Evolutionary conservation across 2,113 vertebrate genomes (phyloP), one percentile per base, ranked within the genome.

Genomic region (Prolemur simus): DNA sequence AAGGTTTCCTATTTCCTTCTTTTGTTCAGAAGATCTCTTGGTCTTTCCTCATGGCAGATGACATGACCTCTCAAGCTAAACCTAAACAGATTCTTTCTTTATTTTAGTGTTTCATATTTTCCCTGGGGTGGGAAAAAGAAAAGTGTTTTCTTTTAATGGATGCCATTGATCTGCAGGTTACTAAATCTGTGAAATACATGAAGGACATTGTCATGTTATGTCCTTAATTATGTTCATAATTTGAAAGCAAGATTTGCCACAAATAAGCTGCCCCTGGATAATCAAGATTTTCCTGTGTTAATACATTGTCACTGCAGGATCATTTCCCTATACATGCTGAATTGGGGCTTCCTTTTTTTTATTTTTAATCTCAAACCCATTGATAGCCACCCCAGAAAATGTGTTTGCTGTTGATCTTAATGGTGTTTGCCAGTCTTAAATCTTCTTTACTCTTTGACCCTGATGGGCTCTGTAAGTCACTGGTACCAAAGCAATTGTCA

Each of bases 161-260:
- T 85, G 71, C 34, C 91, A 64, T 45, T 91, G 52, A 76, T 58
- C 1, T 54, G 18, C 12, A 80, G 9, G 8, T 47, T 81, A 91
- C 34, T 58, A 85, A 77, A 86, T 64, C 39, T 83, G 47, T 94
- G 45, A 71, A 86, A 37, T 71, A 85, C 34, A 63, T 47, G 63
- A 85, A 90, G 42, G 47, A 69, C 27, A 89, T 66, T 73, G 32
- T 82, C 12, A 60, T 91, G 7, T 60, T 56, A 89, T 60, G 82
- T 10, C 42, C 29, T 92, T 85, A 89, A 71, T 64, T 87, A 82
- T 52, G 9, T 39, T 88, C 29, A 76, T 74, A 73, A 91, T 96
- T 85, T 95, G 45, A 95, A 95, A 92, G 69, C 45, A 92, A 96
- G 34, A 68, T 68, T 89, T 94, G 76, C 25, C 83, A 85, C 52